These are phyloP conservation scores for Leptoclinus maculatus DNA, from an alignment of 2,797 vertebrate species.

Conservation along the genomic window DNA sequence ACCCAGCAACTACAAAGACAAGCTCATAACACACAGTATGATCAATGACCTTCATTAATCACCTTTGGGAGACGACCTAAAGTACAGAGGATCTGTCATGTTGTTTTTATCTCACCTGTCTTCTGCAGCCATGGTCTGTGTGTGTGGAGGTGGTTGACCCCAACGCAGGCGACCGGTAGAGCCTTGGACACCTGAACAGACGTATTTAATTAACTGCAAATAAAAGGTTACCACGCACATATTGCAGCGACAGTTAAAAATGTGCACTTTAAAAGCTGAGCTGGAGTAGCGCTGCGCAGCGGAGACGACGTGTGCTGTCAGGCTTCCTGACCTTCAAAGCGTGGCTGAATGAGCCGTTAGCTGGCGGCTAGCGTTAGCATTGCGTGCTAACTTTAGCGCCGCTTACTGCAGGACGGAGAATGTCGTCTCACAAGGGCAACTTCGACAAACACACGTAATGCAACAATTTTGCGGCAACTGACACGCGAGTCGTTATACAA, in stretches of 20 bases:
- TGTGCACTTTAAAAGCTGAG: not conserved
- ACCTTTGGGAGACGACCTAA: not conserved
- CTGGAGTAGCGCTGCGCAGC: not conserved
- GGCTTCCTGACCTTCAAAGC: slow-evolving; percentile 83
- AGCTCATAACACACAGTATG: not conserved
- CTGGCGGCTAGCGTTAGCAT: slow-evolving; percentile 46
- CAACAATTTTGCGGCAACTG: accelerated
- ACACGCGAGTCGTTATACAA: accelerated
- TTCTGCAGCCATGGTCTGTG: slow-evolving; percentile 90
- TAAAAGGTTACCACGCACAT: accelerated
- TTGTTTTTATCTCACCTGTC: slow-evolving; percentile 84
- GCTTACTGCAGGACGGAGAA: slow-evolving; percentile 11
- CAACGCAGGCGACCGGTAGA: slow-evolving; percentile 90
- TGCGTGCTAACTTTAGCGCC: not conserved
- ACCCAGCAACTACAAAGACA: not conserved
- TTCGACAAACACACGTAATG: not conserved
- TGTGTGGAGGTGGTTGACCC: slow-evolving; percentile 92
- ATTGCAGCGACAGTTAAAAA: not conserved
- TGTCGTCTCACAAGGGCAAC: slow-evolving; percentile 55
- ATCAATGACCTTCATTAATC: not conserved
- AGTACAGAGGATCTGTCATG: not conserved
- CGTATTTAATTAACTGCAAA: not conserved
- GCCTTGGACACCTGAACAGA: slow-evolving; percentile 89
- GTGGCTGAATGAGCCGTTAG: slow-evolving; percentile 72
- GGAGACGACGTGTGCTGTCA: slow-evolving; percentile 59